Conservation (phyloP, 2,797 vertebrate genomes). For the Lutjanus campechanus region DNA sequence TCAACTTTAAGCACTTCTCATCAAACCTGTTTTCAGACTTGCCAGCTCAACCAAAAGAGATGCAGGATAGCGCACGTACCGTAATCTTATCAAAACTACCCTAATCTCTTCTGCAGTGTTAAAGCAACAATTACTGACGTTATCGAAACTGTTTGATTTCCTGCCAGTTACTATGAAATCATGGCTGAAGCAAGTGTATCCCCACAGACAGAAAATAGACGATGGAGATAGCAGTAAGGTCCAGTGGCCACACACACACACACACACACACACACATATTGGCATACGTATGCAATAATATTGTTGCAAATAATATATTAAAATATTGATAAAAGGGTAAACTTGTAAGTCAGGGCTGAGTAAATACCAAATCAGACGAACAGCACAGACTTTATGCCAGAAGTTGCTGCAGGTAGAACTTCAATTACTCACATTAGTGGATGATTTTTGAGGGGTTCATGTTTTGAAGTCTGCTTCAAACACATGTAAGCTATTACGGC, state of each 20-base stretch:
- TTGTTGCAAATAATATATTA: constrained; percentile 2
- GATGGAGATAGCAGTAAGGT: constrained; percentile 19
- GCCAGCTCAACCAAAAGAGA: constrained; percentile 71
- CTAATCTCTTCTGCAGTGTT: constrained; percentile 77
- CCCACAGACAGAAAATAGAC: constrained; percentile 41
- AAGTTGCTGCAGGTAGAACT: constrained; percentile 43
- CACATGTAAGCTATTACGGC: constrained; percentile 82
- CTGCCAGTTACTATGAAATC: constrained; percentile 80
- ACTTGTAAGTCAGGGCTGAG: neutral
- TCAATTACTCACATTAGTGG: constrained; percentile 53
- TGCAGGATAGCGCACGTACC: constrained; percentile 81
- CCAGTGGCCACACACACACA: constrained; percentile 36
- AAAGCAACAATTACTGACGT: constrained; percentile 74
- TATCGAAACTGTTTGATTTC: constrained; percentile 78
- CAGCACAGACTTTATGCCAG: constrained; percentile 18
- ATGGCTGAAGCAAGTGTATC: constrained; percentile 64
- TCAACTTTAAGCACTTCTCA: constrained; percentile 64
- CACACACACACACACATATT: constrained; percentile 36
- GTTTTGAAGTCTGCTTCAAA: constrained; percentile 72
- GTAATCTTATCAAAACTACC: constrained; percentile 76
- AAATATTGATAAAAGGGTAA: constrained; percentile 32
- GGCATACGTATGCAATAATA: neutral
- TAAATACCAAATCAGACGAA: constrained; percentile 8
- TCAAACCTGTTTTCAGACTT: constrained; percentile 70
- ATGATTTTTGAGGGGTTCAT: constrained; percentile 53